Evolutionary conservation across 1,140 invertebrate species (phyloP), one percentile per base, ranked within the genome.

Genomic region (Rhynchophorus ferrugineus): DNA sequence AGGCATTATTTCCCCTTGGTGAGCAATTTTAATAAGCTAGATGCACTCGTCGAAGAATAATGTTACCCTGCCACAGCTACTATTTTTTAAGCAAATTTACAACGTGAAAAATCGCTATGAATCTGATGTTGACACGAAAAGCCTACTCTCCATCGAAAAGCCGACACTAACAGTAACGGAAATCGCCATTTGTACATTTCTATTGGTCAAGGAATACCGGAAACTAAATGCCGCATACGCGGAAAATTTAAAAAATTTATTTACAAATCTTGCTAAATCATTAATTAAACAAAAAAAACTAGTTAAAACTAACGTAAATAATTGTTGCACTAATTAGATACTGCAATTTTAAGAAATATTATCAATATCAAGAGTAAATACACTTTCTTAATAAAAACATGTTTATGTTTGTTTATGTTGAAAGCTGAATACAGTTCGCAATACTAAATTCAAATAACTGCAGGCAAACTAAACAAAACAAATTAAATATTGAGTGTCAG

Each of bases 1-100:
- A 81, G 87, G 87, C 87, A 90, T 90, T 60, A 56, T 60, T 48
- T 44, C 54, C 43, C 21, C 43, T 47, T 41, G 14, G 3, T 46
- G 44, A 19, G 19, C 43, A 39, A 56, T 46, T 45, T 45, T 51
- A 51, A 20, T 11, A 44, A 8, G 13, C 21, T 43, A 20, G 21
- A 33, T n/a, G 42, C 39, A 21, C 39, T 34, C 38, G 3, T 49
- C 21, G 21, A 42, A 13, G 14, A 42, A 34, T 29, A 39, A 34
- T 11, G 20, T 17, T 20, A n/a, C 42, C 3, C 11, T 18, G 13
- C 39, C 9, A 43, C 21, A 29, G 38, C 21, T 20, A 21, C n/a
- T 5, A 22, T 37, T 14, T 39, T n/a, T 22, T 50, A 51, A 18
- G 5, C 13, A 7, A 2, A 20, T 43, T 35, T 21, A 41, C 29